Conservation (phyloP, 1,140 invertebrate species). For the Bombus vancouverensis region DNA sequence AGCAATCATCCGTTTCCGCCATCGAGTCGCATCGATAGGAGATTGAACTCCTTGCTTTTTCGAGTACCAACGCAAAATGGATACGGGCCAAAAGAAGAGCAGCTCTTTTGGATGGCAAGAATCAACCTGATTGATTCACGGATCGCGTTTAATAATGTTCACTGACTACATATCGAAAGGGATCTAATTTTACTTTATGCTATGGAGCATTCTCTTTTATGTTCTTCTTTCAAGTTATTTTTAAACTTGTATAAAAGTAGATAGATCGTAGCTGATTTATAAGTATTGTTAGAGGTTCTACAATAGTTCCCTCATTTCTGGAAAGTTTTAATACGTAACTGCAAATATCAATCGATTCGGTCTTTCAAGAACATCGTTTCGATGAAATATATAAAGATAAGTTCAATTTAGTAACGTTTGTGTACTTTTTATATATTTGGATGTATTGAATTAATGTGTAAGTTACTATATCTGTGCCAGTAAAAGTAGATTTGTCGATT, state of each 20-base stretch:
- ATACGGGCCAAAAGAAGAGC: conserved; percentile 56
- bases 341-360: neutral
- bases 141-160: conserved; percentile 37
- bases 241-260: neutral
- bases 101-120: neutral
- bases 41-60: conserved; percentile 58
- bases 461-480: no score
- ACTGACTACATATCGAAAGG: neutral
- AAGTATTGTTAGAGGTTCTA: neutral
- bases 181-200: conserved; percentile 2
- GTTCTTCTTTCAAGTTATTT: neutral
- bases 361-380: no score
- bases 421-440: no score
- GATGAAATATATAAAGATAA: no score
- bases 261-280: neutral
- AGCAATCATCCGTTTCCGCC: conserved; percentile 64
- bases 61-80: conserved; percentile 53
- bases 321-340: neutral
- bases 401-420: no score
- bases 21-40: conserved; percentile 45
- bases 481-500: no score
- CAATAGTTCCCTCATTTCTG: neutral
- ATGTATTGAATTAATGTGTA: no score
- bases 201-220: no score
- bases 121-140: conserved; percentile 19